phyloP scores from a whole-genome alignment of 2,797 vertebrate genomes.

The Aplochiton taeniatus region DNA sequence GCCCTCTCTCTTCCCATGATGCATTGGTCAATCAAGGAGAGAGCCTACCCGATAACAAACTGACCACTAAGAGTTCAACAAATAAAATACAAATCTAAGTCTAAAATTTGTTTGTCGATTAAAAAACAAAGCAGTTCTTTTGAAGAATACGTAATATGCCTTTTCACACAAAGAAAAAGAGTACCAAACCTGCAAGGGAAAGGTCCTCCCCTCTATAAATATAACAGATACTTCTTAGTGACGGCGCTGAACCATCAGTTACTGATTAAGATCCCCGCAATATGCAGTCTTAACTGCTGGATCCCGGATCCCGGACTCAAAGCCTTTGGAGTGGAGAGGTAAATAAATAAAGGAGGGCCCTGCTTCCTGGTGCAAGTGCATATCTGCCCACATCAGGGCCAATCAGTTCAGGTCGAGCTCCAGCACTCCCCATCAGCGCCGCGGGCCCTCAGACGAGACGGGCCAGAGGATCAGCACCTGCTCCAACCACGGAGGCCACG shows the following conservation, averaged over 20 bases:
- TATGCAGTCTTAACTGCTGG: neutral
- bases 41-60: constrained; percentile 42
- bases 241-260: no score
- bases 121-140: no score
- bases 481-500: constrained; percentile 44
- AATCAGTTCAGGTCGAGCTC: constrained; percentile 56
- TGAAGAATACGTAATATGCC: no score
- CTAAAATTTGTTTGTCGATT: no score
- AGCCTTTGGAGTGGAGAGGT: neutral
- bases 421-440: constrained; percentile 46
- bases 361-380: constrained; percentile 25
- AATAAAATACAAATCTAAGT: neutral
- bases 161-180: no score
- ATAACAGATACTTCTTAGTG: no score
- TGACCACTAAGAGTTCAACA: constrained; percentile 24
- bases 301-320: neutral
- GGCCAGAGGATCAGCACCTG: constrained; percentile 60
- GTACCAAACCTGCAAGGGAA: no score
- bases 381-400: constrained; percentile 43
- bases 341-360: constrained; percentile 12
- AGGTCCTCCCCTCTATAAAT: no score
- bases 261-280: no score
- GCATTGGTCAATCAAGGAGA: constrained; percentile 42
- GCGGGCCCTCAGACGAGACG: constrained; percentile 54
- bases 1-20: constrained; percentile 35